phyloP scores from a whole-genome alignment of 1,140 invertebrate genomes.

The Pseudomyrmex concolor region DNA sequence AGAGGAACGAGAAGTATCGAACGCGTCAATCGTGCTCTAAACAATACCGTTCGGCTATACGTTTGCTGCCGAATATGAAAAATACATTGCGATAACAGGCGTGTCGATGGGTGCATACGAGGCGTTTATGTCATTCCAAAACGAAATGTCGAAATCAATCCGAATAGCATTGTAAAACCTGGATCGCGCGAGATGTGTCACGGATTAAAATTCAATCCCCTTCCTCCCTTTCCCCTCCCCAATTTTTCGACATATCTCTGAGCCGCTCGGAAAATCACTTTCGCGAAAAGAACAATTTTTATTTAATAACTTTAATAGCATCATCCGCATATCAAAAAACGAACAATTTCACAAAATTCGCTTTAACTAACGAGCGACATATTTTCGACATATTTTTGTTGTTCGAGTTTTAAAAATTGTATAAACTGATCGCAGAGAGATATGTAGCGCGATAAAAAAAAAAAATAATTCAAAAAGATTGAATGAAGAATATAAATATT shows the following conservation, averaged over 20 bases:
- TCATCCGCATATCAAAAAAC: too few species aligned
- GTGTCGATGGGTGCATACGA: constrained; percentile 27
- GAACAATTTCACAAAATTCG: too few species aligned
- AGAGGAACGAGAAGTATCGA: constrained; percentile 15
- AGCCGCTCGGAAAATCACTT: too few species aligned
- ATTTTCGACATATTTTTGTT: too few species aligned
- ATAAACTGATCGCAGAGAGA: too few species aligned
- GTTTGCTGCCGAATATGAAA: constrained; percentile 50
- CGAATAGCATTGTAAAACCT: constrained; percentile 41
- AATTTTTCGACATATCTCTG: constrained; percentile 8
- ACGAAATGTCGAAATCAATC: constrained; percentile 48
- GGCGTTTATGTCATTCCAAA: constrained; percentile 54
- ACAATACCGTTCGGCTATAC: constrained; percentile 46
- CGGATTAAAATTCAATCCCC: constrained; percentile 14
- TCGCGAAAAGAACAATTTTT: too few species aligned
- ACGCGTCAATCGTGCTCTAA: constrained; percentile 43
- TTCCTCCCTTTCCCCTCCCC: too few species aligned
- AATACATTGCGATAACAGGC: constrained; percentile 51
- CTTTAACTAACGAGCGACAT: too few species aligned
- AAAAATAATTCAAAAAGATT: background rate
- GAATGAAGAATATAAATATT: background rate
- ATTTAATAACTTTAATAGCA: too few species aligned
- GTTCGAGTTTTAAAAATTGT: too few species aligned
- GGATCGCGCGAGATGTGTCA: constrained; percentile 3
- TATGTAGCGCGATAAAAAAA: too few species aligned